Conservation (phyloP, 2,797 vertebrate species). For the Lacerta agilis region DNA sequence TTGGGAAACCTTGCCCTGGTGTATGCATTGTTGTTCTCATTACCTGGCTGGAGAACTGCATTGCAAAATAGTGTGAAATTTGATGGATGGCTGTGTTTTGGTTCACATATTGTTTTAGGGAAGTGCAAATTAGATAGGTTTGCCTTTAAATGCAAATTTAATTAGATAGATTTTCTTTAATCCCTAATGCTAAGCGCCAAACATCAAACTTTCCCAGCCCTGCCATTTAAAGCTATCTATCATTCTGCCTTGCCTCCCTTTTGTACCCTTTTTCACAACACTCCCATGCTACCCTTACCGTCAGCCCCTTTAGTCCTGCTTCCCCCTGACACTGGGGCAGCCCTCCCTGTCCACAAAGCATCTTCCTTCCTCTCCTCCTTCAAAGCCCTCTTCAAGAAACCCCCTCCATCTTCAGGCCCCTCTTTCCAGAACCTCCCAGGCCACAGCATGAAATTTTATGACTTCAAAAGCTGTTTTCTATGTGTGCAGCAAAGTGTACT, state of each 20-base stretch:
- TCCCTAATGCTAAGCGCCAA: background rate
- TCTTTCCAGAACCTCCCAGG: background rate
- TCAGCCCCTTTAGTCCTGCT: background rate
- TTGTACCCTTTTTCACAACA: background rate
- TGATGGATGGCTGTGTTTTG: too few relatives aligned
- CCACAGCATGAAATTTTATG: background rate
- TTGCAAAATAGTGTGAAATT: too few relatives aligned
- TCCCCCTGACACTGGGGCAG: background rate
- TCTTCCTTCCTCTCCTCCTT: background rate
- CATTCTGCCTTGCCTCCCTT: background rate
- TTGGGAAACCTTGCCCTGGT: too few relatives aligned
- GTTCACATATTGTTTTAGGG: too few relatives aligned
- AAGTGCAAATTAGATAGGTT: too few relatives aligned
- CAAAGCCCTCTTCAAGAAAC: background rate
- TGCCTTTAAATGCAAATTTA: too few relatives aligned
- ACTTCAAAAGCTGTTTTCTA: conserved; percentile 9
- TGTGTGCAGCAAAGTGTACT: conserved; percentile 17
- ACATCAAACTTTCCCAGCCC: background rate
- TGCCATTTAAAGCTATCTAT: background rate
- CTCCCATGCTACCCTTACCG: too few relatives aligned
- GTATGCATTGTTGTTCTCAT: too few relatives aligned
- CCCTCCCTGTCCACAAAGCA: background rate
- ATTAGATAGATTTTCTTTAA: too few relatives aligned
- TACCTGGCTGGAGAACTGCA: too few relatives aligned
- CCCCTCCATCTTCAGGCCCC: background rate